Evolutionary conservation across 2,113 vertebrate genomes (phyloP).

Genomic region (Synodontis membranacea): DNA sequence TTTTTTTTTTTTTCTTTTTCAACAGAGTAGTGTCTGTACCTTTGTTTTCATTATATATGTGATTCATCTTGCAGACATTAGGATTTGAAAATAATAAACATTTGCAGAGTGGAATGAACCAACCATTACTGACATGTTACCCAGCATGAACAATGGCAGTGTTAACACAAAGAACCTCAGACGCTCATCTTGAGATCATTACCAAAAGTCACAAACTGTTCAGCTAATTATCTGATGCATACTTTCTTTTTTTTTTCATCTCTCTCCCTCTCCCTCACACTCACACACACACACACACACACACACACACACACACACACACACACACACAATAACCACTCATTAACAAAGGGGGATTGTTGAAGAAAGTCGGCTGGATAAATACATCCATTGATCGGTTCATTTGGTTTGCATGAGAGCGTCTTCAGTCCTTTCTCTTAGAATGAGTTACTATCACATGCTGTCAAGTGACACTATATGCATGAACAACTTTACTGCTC

Average conservation of each 20-base stretch:
- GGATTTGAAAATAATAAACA: neutral
- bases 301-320: neutral
- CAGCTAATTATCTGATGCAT: constrained; percentile 16
- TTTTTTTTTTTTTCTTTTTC: neutral
- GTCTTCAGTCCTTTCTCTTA: neutral
- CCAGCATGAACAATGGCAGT: neutral
- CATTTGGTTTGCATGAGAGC: neutral
- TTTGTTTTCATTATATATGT: neutral
- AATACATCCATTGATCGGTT: constrained; percentile 10
- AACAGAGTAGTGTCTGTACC: neutral
- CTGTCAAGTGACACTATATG: constrained; percentile 7
- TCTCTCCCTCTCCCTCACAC: neutral
- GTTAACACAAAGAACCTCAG: neutral
- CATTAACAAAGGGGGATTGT: constrained; percentile 1
- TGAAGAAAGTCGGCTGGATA: neutral
- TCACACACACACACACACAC: neutral
- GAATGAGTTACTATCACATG: neutral
- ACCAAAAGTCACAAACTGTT: constrained; percentile 29
- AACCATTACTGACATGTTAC: neutral
- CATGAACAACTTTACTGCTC: neutral
- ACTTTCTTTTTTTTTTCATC: neutral
- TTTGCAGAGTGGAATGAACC: neutral
- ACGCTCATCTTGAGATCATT: constrained; percentile 1
- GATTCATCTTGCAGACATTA: neutral
- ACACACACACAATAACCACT: neutral